Base-by-base conservation (phyloP, 30 jellyfish, hydroid and myxozoan genomes). In the Pelagia noctiluca region DNA sequence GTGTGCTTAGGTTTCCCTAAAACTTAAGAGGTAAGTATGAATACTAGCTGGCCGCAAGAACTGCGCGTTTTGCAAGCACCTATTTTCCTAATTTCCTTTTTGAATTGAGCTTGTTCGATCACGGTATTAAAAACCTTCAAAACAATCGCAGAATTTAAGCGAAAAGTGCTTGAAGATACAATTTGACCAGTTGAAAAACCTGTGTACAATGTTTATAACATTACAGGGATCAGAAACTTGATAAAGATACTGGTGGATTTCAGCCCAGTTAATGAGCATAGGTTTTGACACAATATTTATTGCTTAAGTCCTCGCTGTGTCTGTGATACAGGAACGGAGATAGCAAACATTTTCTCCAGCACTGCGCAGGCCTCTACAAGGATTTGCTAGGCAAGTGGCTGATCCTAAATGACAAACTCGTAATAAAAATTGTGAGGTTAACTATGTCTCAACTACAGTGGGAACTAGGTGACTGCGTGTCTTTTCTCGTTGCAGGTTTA, bases 321-420 rank as follows among this genome's bases (percentile, higher is more conserved):
- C 36, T 66, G 62, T 35, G 80, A 0, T 47, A 66, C 42, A 5
- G 80, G 36, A 24, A 66, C 2, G 30, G 35, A 31, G 63, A 66
- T 31, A 8, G 36, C 0, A 47, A 0, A 61, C 80, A 66, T 31
- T 66, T 66, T 66, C 28, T 66, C 62, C 80, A 31, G 63, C 80
- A 0, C 62, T 66, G 63, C 24, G 12, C 62, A n/a, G n/a, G n/a
- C n/a, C n/a, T n/a, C n/a, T n/a, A n/a, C n/a, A n/a, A n/a, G n/a
- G n/a, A n/a, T n/a, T n/a, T n/a, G n/a, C n/a, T n/a, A n/a, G n/a
- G n/a, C n/a, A n/a, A n/a, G n/a, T n/a, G n/a, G n/a, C n/a, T n/a
- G n/a, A n/a, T n/a, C n/a, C n/a, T n/a, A n/a, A n/a, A n/a, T n/a
- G n/a, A n/a, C n/a, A n/a, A n/a, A n/a, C n/a, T n/a, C n/a, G n/a